Evolutionary conservation across 1,140 invertebrate species (phyloP), one percentile per base, ranked within the genome.

Genomic region (Metopolophium dirhodum): DNA sequence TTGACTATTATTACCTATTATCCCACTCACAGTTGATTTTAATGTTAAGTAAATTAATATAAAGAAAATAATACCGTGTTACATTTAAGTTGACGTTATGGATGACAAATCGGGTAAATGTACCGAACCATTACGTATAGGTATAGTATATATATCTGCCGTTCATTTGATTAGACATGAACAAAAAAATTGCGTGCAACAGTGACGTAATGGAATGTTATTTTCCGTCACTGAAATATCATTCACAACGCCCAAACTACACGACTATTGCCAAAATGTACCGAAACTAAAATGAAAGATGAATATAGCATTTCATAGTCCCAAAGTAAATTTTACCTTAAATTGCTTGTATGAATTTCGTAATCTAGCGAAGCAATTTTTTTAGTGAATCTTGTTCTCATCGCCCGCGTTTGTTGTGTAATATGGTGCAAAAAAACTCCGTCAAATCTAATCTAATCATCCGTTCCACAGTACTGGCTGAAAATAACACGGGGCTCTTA

Each of bases 171-270:
- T 54, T 88, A 35, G n/a, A 23, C 30, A 18, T 9, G n/a, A 35
- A n/a, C 30, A 7, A 14, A n/a, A 35, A 51, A 90, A 23, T 41
- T n/a, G 35, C 37, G 51, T 90, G 88, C 88, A 90, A 37, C 51
- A 90, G 14, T 90, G 88, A 90, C 88, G 88, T 54, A 96, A 95
- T 0, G 98, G 97, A 0, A 97, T 96, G 30, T 96, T 95, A 68
- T 95, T 95, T 90, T 37, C 88, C 88, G 88, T 90, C 88, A 88
- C 47, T 35, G n/a, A n/a, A 35, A 88, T 47, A 47, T 4, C 45
- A 47, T 87, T 87, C 41, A 90, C n/a, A 90, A 57, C 49, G n/a
- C 14, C 87, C 85, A 54, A 35, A n/a, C 30, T 88, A 88, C 9
- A 37, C 37, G 9, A 37, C 87, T 88, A 23, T 54, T 88, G 87